Evolutionary conservation across 2,888 invertebrate genomes (phyloP).

Genomic region (Hypomecis atomaria): DNA sequence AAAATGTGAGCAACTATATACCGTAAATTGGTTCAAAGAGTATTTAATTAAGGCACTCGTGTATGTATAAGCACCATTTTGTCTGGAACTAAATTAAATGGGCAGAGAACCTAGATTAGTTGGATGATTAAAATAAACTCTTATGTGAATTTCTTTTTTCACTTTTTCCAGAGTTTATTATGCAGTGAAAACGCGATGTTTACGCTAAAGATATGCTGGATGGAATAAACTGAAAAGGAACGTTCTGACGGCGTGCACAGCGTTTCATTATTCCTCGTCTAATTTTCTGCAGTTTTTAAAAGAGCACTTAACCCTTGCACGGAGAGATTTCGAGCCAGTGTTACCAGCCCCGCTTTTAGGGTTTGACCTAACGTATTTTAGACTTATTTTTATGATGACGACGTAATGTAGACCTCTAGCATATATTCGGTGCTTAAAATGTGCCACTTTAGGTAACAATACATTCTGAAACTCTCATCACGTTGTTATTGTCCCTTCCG

Average conservation of each 20-base stretch:
- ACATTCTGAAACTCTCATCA: too few species aligned
- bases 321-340: slow-evolving; percentile 37
- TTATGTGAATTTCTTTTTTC: slow-evolving; percentile 32
- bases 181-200: slow-evolving; percentile 38
- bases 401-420: too few species aligned
- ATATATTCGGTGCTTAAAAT: too few species aligned
- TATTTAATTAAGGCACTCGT: slow-evolving; percentile 20
- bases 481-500: too few species aligned
- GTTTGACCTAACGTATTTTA: too few species aligned
- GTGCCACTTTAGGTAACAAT: too few species aligned
- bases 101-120: slow-evolving; percentile 21
- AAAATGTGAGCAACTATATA: slow-evolving; percentile 18
- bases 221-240: slow-evolving; percentile 40
- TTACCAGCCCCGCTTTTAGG: too few species aligned
- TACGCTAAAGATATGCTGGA: slow-evolving; percentile 38
- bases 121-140: slow-evolving; percentile 19
- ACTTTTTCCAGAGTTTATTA: slow-evolving; percentile 36
- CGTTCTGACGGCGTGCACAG: slow-evolving; percentile 34
- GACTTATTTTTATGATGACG: too few species aligned
- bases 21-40: slow-evolving; percentile 3
- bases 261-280: slow-evolving; percentile 55
- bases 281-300: slow-evolving; percentile 65
- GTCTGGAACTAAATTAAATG: slow-evolving; percentile 31
- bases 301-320: slow-evolving; percentile 57
- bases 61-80: slow-evolving; percentile 10